Evolutionary conservation across 2,113 vertebrate species (phyloP).

Genomic region (human): GRCh38 chr11:101677501-101678000

Average conservation of each 20-base stretch:
- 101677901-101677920: not conserved
- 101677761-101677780: constrained; percentile 1
- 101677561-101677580: constrained; percentile 10
- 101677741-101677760: not conserved
- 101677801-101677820: not conserved
- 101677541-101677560: constrained; percentile 50
- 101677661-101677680: constrained; percentile 29
- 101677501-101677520: constrained; percentile 20
- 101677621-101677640: constrained; percentile 46
- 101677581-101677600: constrained; percentile 37
- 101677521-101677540: not conserved
- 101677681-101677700: not conserved
- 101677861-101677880: not conserved
- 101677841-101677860: not conserved
- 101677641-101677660: constrained; percentile 41
- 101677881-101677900: not conserved
- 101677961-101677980: not conserved
- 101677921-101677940: constrained; percentile 27
- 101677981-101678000: not conserved
- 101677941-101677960: not conserved
- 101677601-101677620: constrained; percentile 37
- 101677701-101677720: constrained; percentile 37
- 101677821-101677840: constrained; percentile 27
- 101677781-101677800: constrained; percentile 31
- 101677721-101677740: constrained; percentile 63